phyloP scores from a whole-genome alignment of 92 coral and sea anemone genomes.

The Desmophyllum pertusum region DNA sequence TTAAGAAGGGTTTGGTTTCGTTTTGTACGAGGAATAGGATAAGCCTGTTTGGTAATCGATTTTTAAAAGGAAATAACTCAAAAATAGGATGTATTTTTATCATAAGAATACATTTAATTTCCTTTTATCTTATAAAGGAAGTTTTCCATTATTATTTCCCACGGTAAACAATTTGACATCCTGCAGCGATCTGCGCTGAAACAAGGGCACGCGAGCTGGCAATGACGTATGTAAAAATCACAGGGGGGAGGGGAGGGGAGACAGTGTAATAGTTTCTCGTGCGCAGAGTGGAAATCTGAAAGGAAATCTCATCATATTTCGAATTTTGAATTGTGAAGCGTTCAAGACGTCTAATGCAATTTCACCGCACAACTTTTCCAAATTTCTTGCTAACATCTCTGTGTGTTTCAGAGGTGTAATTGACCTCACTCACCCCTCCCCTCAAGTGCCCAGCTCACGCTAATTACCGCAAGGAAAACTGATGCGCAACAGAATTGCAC shows the following conservation, averaged over 20 bases:
- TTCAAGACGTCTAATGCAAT: neutral
- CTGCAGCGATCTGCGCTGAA: conserved; percentile 20
- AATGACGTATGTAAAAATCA: neutral
- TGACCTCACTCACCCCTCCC: neutral
- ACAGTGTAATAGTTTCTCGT: neutral
- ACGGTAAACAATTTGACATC: conserved; percentile 19
- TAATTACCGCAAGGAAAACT: too few species aligned
- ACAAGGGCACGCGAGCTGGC: neutral
- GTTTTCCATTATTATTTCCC: neutral
- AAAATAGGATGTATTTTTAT: neutral
- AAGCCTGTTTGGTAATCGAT: neutral
- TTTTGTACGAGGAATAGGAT: neutral
- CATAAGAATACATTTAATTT: neutral
- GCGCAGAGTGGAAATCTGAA: neutral
- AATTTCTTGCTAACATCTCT: neutral
- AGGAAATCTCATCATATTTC: neutral
- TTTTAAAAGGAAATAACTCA: neutral
- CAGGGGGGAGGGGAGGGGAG: neutral
- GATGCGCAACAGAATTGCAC: neutral
- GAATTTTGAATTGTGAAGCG: neutral
- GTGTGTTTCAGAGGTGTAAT: neutral
- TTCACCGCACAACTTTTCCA: neutral
- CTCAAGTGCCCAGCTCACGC: neutral
- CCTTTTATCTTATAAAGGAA: conserved; percentile 7
- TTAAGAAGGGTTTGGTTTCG: neutral